Base-by-base conservation (phyloP, 2,888 invertebrate species). In the Volucella bombylans region DNA sequence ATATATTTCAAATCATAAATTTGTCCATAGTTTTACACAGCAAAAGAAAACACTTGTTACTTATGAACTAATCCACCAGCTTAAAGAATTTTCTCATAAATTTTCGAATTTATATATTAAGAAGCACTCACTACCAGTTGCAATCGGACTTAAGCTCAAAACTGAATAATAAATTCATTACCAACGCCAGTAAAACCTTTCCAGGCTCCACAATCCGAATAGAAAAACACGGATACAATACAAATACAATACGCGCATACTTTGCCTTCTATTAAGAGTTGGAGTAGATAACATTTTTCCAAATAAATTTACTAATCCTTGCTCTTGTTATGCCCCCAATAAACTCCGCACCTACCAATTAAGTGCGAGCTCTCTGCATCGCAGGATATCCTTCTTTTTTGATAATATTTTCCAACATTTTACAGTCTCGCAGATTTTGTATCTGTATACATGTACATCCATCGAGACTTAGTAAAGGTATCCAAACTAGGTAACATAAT, bases 241-340 rank as follows among this genome's bases (percentile, higher is more conserved):
- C 31, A 31, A 4, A 6, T 31, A 31, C 31, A 31, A 31, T 31
- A 31, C 31, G 4, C 6, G 31, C 6, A 18, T 49, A 71, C 69
- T 81, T 43, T 74, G 62, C 61, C 38, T 38, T 64, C 47, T 15
- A 49, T 15, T 31, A 39, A 52, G 50, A 49, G 52, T 18, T 43
- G 45, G 8, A 18, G 43, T 39, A 10, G 31, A 38, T 55, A 39
- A n/a, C 38, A 31, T 71, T 67, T 80, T 52, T 15, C 8, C 49
- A 82, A 55, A 83, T 74, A 79, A 65, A 71, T 71, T 76, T 62
- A 71, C 71, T 81, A 85, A 85, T 85, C 85, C 85, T 64, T 76
- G 15, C 57, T 64, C 72, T 57, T 62, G 67, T 76, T 57, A 54
- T 62, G 47, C 41, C 43, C 11, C 4, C 52, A 23, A 15, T 23